A percentile compares a stretch with the other conserved stretches of the same genome.
Conservation (phyloP, 2,797 vertebrate species). For the Meriones psammophilus region DNA sequence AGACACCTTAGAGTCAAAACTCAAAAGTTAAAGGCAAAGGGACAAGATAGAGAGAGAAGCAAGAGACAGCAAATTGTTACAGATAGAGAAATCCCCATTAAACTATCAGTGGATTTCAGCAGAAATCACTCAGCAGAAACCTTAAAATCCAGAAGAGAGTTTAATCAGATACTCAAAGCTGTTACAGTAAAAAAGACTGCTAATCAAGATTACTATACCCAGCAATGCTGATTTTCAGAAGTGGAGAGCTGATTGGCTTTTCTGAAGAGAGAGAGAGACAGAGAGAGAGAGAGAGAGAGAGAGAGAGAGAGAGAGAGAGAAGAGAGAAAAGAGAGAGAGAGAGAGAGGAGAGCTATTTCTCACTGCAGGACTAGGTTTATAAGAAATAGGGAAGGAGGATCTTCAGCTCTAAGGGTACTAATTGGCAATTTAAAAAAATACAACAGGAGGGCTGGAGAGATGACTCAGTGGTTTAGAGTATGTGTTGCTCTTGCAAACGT, state of each 20-base stretch:
- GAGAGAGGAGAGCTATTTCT: neutral
- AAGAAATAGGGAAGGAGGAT: neutral
- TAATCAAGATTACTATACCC: neutral
- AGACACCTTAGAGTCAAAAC: neutral
- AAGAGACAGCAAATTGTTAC: neutral
- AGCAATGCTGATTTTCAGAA: neutral
- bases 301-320: no score
- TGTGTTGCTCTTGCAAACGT: neutral
- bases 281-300: no score
- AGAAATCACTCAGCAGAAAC: neutral
- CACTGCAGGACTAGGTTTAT: neutral
- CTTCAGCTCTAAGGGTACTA: neutral
- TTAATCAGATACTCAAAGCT: neutral
- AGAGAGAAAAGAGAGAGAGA: no score
- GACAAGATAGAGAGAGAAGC: neutral
- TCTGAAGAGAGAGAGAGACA: neutral
- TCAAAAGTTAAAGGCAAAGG: neutral
- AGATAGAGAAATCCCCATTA: neutral
- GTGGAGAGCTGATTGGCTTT: neutral
- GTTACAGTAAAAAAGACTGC: neutral
- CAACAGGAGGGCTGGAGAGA: neutral
- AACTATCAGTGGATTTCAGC: neutral
- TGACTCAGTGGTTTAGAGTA: neutral
- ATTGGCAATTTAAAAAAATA: neutral
- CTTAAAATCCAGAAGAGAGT: neutral